A percentile compares a stretch with the other conserved stretches of the same genome.
Conservation (phyloP, 2,888 invertebrate species). For the Polia nebulosa region DNA sequence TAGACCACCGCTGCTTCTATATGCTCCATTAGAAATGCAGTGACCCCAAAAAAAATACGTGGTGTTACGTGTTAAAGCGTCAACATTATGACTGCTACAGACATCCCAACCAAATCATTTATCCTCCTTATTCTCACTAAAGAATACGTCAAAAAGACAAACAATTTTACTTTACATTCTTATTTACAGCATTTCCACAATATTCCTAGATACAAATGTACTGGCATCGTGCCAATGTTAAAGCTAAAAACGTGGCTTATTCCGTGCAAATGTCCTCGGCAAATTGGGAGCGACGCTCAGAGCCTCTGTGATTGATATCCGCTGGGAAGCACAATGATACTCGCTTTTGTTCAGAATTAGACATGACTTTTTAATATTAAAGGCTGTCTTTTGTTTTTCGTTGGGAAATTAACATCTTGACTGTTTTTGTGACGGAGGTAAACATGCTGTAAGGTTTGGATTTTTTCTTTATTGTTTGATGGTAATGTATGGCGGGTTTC, state of each 20-base stretch:
- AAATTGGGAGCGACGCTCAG: constrained; percentile 66
- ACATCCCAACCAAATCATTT: not conserved
- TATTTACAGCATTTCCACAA: constrained; percentile 55
- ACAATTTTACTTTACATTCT: constrained; percentile 52
- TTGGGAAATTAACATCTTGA: not conserved
- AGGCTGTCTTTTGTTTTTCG: constrained; percentile 36
- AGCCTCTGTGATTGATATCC: constrained; percentile 66
- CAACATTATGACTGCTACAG: not conserved
- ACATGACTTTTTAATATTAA: constrained; percentile 47
- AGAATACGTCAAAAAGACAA: constrained; percentile 43
- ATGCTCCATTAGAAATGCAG: too few relatives aligned
- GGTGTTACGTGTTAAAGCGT: too few relatives aligned
- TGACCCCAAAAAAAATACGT: too few relatives aligned
- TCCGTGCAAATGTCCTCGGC: constrained; percentile 66
- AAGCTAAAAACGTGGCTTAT: constrained; percentile 63
- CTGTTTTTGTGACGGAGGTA: not conserved
- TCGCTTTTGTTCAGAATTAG: constrained; percentile 53
- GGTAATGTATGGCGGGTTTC: too few relatives aligned
- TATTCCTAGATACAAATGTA: constrained; percentile 62
- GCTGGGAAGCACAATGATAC: constrained; percentile 47
- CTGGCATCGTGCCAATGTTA: constrained; percentile 58
- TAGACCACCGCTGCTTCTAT: too few relatives aligned
- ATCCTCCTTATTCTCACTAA: not conserved
- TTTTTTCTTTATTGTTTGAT: not conserved
- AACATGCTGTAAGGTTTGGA: not conserved